Base-by-base conservation (phyloP, 2,888 invertebrate genomes). In the Scotopteryx bipunctaria region DNA sequence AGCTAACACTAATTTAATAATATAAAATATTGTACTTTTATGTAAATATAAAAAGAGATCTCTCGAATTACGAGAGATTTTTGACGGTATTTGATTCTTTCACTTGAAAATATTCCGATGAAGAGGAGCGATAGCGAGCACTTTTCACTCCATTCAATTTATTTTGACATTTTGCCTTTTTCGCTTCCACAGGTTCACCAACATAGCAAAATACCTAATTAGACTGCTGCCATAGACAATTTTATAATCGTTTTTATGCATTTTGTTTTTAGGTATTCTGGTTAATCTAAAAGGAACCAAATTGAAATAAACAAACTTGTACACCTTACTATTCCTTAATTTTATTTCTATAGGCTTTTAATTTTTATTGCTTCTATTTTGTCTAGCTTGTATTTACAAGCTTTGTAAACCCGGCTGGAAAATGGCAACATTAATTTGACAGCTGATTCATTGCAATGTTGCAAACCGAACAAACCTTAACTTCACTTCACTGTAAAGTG, bases 31-130 rank as follows among this genome's bases (percentile, higher is more conserved):
- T 64, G 59, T 67, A 75, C 57, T 71, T 71, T 54, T 64, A 75
- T 69, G 70, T 61, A 68, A 71, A 60, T 76, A 71, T 67, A 69
- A 64, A 62, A 66, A 64, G 71, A 75, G 88, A 88, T 88, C 79
- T 80, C 69, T 71, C 66, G 55, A 75, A 83, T 77, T 76, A 75
- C 73, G 74, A 62, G 50, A 72, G 88, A 88, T 88, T 83, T 69
- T 74, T 60, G 55, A 70, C 64, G 73, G 66, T 76, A 71, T 73
- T 72, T 66, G 62, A 64, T 71, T 76, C 69, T 71, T 72, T 76
- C 71, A 72, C 78, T 81, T 73, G 75, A 69, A 82, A 83, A 76
- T 78, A 78, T 83, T 81, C 79, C 76, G n/a, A 70, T 68, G 53
- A 60, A 69, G 68, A 70, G 64, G 66, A 47, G 58, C 54, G 53